A percentile compares a stretch with the other conserved stretches of the same genome.
Conservation (phyloP, 2,797 vertebrate genomes). For the Muscicapa comitata region DNA sequence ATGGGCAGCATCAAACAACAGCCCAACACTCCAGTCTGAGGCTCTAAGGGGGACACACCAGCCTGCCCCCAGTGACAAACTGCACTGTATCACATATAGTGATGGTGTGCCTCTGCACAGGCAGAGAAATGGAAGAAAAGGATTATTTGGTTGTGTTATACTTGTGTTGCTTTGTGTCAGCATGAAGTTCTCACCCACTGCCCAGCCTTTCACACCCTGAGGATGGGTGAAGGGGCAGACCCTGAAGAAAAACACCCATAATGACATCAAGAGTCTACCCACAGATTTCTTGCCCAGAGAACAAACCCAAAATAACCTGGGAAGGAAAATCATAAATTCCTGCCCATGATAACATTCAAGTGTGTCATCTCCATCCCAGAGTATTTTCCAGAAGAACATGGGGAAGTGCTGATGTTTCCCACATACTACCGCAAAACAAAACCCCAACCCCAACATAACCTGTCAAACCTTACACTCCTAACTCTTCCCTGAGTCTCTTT, state of each 20-base stretch:
- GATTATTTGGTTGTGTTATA: not conserved
- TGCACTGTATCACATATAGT: accelerated
- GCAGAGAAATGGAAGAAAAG: not conserved
- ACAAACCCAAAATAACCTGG: not conserved
- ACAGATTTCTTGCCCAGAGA: not conserved
- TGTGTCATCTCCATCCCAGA: not conserved
- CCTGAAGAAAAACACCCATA: not conserved
- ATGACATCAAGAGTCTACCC: accelerated
- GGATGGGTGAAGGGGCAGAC: not conserved
- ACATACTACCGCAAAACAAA: not conserved
- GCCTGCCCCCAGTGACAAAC: not conserved
- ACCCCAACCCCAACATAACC: not conserved
- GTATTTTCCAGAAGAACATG: accelerated
- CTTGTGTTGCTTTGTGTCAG: not conserved
- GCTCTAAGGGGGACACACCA: not conserved
- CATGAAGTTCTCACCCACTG: not conserved
- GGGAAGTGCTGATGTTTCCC: not conserved
- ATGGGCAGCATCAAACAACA: not conserved
- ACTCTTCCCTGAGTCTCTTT: not conserved
- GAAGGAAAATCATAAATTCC: not conserved
- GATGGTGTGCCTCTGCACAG: not conserved
- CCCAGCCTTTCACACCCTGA: accelerated
- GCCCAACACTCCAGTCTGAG: not conserved
- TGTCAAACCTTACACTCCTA: not conserved
- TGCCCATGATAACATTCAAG: accelerated